Base-by-base conservation (phyloP, 2,113 vertebrate species). In the Plestiodon gilberti region DNA sequence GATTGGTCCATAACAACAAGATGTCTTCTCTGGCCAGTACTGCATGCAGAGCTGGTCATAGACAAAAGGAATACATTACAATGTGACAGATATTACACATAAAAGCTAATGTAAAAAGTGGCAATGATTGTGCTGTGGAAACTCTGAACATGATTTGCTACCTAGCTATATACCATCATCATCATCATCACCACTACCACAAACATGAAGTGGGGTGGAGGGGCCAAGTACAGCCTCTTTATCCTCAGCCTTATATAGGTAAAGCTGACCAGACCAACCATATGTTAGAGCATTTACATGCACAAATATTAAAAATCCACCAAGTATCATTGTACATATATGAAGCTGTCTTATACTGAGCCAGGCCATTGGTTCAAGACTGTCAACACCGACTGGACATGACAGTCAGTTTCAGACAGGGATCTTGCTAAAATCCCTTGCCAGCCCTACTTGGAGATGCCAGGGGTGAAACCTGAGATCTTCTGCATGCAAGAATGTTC, bases 11-110 rank as follows among this genome's bases (percentile, higher is more conserved):
- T 99, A 99, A 88, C 98, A 99, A 64, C 98, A 98, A 0, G 98
- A 98, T 0, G 97, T 98, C 93, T 99, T 99, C 96, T 99, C 99
- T 0, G 99, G 99, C 99, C 99, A 99, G 95, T 99, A 99, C 95
- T 99, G 98, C 97, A 99, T 98, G 93, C 98, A 99, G 75, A 99
- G 96, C 99, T 99, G 83, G 15, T 55, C 17, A 38, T 81, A 87
- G 52, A 62, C 73, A 75, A 84, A 13, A 86, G 33, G 23, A 43
- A 74, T 73, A 23, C 30, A 13, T 40, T 20, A 33, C 22, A 61
- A 57, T 35, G 59, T 18, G 28, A 23, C 13, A 28, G 33, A 22
- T 57, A 61, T 83, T 28, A 67, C 30, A 25, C 38, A 76, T n/a
- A 40, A 64, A 28, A 17, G 4, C 61, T 23, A 43, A 74, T 35